Base-by-base conservation (phyloP, 2,888 invertebrate species). In the Caenorhabditis angaria region DNA sequence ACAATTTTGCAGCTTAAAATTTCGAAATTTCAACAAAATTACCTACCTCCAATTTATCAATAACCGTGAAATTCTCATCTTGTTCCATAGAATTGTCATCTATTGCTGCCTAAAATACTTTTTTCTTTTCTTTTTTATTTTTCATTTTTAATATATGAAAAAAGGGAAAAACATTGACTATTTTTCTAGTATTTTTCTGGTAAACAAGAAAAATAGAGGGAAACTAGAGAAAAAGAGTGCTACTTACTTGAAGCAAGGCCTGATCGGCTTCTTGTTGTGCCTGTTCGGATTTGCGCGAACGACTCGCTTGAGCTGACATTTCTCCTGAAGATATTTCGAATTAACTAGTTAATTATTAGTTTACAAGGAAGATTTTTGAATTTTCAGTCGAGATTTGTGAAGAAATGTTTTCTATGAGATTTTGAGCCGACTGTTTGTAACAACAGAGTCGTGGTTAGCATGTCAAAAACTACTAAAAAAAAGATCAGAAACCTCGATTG, bases 41-140 rank as follows among this genome's bases (percentile, higher is more conserved):
- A 51, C 27, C 55, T 27, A 76, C 80, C 65, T 80, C 81, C 29
- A 81, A 65, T 54, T 73, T 80, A 48, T 81, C 81, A 59, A 81
- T 78, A n/a, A 73, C 54, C 14, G 75, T 76, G 61, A 70, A 81
- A 25, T 68, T 69, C 48, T 76, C 76, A 57, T 72, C 72, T 59
- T 80, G 75, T 61, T 77, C 77, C 65, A 72, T 62, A 3, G 62
- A 66, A 61, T 67, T 69, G 47, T 68, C 69, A 18, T 64, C 63
- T 12, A 69, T 76, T 18, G 69, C 69, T 12, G 68, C 66, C 70
- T 70, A 47, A 8, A 61, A 59, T 20, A 12, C 10, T 10, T 3
- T 32, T 32, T 32, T 32, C 22, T 29, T n/a, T n/a, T n/a, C n/a
- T n/a, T n/a, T n/a, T n/a, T n/a, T n/a, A n/a, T n/a, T n/a, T n/a